These are phyloP conservation scores for Rhynchotus rufescens DNA, from an alignment of 2,797 vertebrate genomes.

Conservation along the genomic window DNA sequence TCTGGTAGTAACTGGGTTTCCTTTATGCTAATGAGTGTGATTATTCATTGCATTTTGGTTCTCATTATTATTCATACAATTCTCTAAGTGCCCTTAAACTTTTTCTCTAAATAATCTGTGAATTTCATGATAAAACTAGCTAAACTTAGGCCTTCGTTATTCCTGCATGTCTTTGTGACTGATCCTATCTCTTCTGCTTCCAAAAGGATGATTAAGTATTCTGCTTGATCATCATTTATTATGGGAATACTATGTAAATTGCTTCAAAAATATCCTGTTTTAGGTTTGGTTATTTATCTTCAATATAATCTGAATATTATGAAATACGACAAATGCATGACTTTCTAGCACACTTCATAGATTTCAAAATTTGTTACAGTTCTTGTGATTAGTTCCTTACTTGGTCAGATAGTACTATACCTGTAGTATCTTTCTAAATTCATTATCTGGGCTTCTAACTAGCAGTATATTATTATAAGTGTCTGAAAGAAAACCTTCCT, in stretches of 20 bases:
- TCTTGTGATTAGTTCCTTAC: not conserved
- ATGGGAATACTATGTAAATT: slow-evolving; percentile 44
- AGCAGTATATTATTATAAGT: not conserved
- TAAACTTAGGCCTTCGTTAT: slow-evolving; percentile 37
- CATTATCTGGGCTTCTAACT: not conserved
- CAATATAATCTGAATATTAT: not conserved
- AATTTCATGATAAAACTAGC: slow-evolving; percentile 33
- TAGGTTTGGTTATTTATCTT: slow-evolving; percentile 36
- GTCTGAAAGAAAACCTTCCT: not conserved
- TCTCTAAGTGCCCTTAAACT: slow-evolving; percentile 1
- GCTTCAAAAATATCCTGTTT: slow-evolving; percentile 11
- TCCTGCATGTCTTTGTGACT: slow-evolving; percentile 11
- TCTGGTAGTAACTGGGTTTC: not conserved
- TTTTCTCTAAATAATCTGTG: slow-evolving; percentile 6
- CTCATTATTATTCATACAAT: slow-evolving; percentile 17
- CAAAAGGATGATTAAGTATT: slow-evolving; percentile 55
- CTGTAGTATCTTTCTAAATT: not conserved
- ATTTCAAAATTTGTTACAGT: not conserved
- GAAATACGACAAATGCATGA: not conserved
- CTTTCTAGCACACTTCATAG: not conserved
- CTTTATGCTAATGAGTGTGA: not conserved
- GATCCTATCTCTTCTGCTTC: slow-evolving; percentile 12
- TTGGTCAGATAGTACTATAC: not conserved
- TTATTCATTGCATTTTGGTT: not conserved
- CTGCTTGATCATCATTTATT: slow-evolving; percentile 49